These are phyloP conservation scores for Siniperca chuatsi DNA, from an alignment of 2,113 vertebrate species.

Conservation along the genomic window DNA sequence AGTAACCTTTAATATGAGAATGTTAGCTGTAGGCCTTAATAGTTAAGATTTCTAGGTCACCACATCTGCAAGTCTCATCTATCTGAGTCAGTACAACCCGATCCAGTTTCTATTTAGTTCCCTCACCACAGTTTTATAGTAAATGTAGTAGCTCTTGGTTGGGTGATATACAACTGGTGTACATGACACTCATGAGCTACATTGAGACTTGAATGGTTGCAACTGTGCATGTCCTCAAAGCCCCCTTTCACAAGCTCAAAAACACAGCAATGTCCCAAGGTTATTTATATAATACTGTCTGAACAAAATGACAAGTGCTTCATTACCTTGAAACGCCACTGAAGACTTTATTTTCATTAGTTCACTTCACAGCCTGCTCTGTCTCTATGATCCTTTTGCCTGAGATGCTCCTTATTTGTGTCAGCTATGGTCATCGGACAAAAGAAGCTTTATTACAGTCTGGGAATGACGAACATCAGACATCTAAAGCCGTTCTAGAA, in stretches of 20 bases:
- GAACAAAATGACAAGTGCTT: slow-evolving; percentile 71
- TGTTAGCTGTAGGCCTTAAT: slow-evolving; percentile 69
- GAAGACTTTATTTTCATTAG: slow-evolving; percentile 50
- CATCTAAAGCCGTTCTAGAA: slow-evolving; percentile 48
- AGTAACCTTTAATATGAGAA: slow-evolving; percentile 74
- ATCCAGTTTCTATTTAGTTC: slow-evolving; percentile 63
- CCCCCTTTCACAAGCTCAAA: slow-evolving; percentile 56
- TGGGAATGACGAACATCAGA: slow-evolving; percentile 57
- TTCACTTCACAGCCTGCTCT: slow-evolving; percentile 50
- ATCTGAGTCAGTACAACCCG: slow-evolving; percentile 53
- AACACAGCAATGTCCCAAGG: slow-evolving; percentile 64
- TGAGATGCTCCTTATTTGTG: slow-evolving; percentile 62
- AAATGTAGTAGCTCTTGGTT: slow-evolving; percentile 51
- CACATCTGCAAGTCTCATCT: slow-evolving; percentile 52
- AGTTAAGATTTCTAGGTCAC: slow-evolving; percentile 75
- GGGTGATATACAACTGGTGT: slow-evolving; percentile 54
- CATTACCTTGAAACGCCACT: slow-evolving; percentile 56
- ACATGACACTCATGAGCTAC: slow-evolving; percentile 59
- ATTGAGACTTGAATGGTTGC: slow-evolving; percentile 47
- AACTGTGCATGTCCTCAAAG: slow-evolving; percentile 59
- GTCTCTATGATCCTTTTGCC: slow-evolving; percentile 47
- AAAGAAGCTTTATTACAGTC: slow-evolving; percentile 69
- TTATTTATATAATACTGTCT: slow-evolving; percentile 75
- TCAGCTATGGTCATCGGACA: slow-evolving; percentile 63
- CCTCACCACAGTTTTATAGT: slow-evolving; percentile 57